phyloP scores from a whole-genome alignment of 2,113 vertebrate species.

The Proteles cristata region DNA sequence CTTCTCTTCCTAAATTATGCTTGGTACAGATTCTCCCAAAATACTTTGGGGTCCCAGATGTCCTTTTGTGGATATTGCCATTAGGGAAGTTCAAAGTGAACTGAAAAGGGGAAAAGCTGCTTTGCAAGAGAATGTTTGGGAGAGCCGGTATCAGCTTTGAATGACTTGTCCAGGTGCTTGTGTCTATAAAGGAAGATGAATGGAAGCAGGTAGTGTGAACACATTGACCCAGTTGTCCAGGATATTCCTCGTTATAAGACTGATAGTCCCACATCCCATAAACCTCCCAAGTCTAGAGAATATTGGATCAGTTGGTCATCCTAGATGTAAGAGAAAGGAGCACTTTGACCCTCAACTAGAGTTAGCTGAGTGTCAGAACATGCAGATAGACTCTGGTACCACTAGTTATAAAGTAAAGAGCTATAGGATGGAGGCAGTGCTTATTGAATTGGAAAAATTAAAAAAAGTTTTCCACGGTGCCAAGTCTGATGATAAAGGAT shows the following conservation, averaged over 20 bases:
- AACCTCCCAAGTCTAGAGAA: background rate
- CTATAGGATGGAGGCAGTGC: background rate
- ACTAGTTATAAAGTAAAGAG: background rate
- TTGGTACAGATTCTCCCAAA: background rate
- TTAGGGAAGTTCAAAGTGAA: background rate
- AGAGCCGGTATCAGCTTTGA: background rate
- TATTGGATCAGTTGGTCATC: background rate
- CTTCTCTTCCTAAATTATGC: background rate
- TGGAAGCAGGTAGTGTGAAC: background rate
- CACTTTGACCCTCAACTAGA: background rate
- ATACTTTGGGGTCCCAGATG: background rate
- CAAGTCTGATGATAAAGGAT: background rate
- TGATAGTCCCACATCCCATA: rapidly evolving
- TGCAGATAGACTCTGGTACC: background rate
- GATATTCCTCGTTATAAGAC: background rate
- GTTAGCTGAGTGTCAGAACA: background rate
- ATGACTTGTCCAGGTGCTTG: background rate
- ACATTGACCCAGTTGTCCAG: rapidly evolving
- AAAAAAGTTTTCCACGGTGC: background rate
- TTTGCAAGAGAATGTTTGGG: background rate
- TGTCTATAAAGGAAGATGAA: background rate
- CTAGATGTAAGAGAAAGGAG: background rate
- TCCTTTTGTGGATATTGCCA: background rate
- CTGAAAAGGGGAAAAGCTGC: background rate
- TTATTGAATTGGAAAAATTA: background rate